Conservation (phyloP, 2,888 invertebrate species). For the Thyatira batis region DNA sequence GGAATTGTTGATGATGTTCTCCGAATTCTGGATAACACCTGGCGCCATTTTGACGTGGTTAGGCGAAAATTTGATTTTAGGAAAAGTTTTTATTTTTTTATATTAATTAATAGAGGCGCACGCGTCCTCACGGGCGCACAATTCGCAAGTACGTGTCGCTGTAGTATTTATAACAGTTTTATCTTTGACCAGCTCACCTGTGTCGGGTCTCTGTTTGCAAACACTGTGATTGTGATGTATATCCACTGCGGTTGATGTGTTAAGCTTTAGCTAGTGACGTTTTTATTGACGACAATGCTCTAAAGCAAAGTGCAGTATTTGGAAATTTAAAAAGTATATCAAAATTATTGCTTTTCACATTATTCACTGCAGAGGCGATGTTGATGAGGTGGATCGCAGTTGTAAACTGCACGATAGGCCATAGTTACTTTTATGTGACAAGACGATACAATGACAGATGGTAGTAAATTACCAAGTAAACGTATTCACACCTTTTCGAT, state of each 20-base stretch:
- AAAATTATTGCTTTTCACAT: too few species aligned
- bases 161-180: conserved; percentile 70
- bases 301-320: neutral
- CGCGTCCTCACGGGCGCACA: conserved; percentile 58
- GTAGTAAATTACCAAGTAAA: too few species aligned
- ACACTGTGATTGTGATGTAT: conserved; percentile 35
- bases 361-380: too few species aligned
- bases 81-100: conserved; percentile 10
- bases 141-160: conserved; percentile 45
- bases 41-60: conserved; percentile 57
- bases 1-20: conserved; percentile 46
- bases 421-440: too few species aligned
- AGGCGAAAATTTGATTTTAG: conserved; percentile 6
- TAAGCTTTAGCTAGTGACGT: conserved; percentile 5
- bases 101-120: conserved; percentile 38
- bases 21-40: conserved; percentile 60
- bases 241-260: conserved; percentile 15
- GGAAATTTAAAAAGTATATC: too few species aligned
- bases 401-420: too few species aligned
- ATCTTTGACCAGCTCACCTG: conserved; percentile 43
- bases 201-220: conserved; percentile 43
- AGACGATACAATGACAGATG: too few species aligned
- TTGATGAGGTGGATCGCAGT: too few species aligned
- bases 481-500: too few species aligned
- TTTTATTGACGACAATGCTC: neutral